A percentile compares a stretch with the other conserved stretches of the same genome.
phyloP scores from a whole-genome alignment of 2,113 vertebrate species.

The Gila orcuttii region DNA sequence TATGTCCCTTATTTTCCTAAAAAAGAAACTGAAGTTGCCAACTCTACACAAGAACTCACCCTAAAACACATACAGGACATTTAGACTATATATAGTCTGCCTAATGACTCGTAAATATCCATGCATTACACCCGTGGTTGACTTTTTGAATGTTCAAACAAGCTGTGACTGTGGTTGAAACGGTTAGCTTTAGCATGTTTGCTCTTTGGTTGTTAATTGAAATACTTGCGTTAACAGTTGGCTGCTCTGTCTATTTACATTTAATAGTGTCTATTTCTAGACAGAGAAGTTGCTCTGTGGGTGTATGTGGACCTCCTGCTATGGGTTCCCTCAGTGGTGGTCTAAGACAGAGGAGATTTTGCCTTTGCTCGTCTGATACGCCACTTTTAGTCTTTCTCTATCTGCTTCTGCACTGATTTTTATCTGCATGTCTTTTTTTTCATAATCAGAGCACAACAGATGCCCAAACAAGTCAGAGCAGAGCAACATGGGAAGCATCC shows the following conservation, averaged over 20 bases:
- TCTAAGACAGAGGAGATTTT: conserved; percentile 21
- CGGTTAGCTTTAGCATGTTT: conserved; percentile 21
- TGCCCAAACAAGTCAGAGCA: conserved; percentile 43
- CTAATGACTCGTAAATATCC: conserved; percentile 30
- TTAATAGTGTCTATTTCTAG: conserved; percentile 41
- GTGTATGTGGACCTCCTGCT: conserved; percentile 29
- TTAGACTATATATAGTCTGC: conserved; percentile 15
- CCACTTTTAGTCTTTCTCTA: conserved; percentile 16
- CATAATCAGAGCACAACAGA: conserved; percentile 27
- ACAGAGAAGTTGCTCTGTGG: conserved; percentile 16
- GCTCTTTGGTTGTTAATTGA: conserved; percentile 21
- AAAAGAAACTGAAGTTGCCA: background rate
- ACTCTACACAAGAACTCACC: background rate
- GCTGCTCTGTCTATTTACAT: conserved; percentile 21
- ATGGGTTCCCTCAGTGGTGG: conserved; percentile 27
- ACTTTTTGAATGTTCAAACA: conserved; percentile 6
- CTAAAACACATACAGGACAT: conserved; percentile 8
- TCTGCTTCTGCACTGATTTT: conserved; percentile 41
- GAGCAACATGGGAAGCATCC: conserved; percentile 16
- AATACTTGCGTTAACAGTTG: conserved; percentile 25
- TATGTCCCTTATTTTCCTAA: background rate
- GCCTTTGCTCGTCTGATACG: conserved; percentile 36
- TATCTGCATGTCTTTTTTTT: conserved; percentile 35
- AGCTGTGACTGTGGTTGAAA: conserved; percentile 7
- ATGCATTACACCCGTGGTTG: background rate